Base-by-base conservation (phyloP, 2,888 invertebrate species). In the Teleiodes luculella region DNA sequence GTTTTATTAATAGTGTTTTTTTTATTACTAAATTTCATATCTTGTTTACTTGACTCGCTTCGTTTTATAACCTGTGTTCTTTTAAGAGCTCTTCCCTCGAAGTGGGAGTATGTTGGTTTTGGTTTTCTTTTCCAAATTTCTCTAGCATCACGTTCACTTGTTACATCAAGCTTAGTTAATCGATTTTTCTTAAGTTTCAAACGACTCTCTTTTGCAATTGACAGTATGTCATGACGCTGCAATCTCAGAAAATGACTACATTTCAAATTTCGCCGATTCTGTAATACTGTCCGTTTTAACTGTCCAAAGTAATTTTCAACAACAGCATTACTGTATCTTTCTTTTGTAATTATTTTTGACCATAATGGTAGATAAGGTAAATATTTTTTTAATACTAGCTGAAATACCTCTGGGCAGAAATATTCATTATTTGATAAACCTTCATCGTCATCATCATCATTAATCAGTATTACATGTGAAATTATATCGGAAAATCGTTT, bases 41-140 rank as follows among this genome's bases (percentile, higher is more conserved):
- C n/a, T n/a, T n/a, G n/a, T n/a, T n/a, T n/a, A n/a, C n/a, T n/a
- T n/a, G n/a, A n/a, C n/a, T n/a, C n/a, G n/a, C n/a, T n/a, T n/a
- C n/a, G n/a, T n/a, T n/a, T n/a, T n/a, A n/a, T n/a, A n/a, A n/a
- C n/a, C n/a, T n/a, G n/a, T n/a, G n/a, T n/a, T n/a, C n/a, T n/a
- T n/a, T n/a, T n/a, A n/a, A 35, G 11, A 8, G 35, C 35, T 35
- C n/a, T 35, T 7, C 35, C 35, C 7, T 35, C 11, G 16, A 51
- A 51, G 20, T 51, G 51, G 11, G 41, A 33, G 1, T 33, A n/a
- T 11, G 1, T 13, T 8, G 7, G 3, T 13, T 13, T 24, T 31
- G 11, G 11, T 13, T 33, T 52, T 14, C 45, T 52, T 33, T 45
- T 20, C 52, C 52, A 52, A 3, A 1, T 11, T 43, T 52, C 52